A percentile compares a stretch with the other conserved stretches of the same genome.
phyloP scores from a whole-genome alignment of 2,888 invertebrate genomes.

The Acanthoscelides obtectus region DNA sequence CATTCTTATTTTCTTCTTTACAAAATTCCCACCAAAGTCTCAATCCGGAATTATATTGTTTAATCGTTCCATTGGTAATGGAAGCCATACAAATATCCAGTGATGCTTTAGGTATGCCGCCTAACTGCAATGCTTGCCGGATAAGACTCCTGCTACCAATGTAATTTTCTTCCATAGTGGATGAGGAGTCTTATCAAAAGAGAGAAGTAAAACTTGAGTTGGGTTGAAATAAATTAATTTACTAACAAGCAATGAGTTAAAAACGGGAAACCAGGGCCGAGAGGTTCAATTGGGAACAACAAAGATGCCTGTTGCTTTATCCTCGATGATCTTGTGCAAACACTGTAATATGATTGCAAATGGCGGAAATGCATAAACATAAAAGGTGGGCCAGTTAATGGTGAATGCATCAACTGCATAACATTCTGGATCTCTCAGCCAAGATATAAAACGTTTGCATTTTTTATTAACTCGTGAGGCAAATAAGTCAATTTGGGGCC shows the following conservation, averaged over 20 bases:
- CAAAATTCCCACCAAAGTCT: background rate
- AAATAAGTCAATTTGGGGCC: slow-evolving; percentile 8
- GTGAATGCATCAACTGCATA: slow-evolving; percentile 2
- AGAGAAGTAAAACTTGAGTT: slow-evolving; percentile 4
- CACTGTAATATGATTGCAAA: no score
- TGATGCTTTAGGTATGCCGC: slow-evolving; percentile 6
- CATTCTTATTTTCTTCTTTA: background rate
- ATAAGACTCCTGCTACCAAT: slow-evolving; percentile 20
- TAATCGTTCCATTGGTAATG: slow-evolving; percentile 6
- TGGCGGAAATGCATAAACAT: no score
- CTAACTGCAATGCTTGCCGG: slow-evolving; percentile 10
- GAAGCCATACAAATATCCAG: slow-evolving; percentile 13
- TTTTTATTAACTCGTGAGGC: slow-evolving; percentile 9
- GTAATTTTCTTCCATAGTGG: slow-evolving; percentile 8
- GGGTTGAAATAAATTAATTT: slow-evolving; percentile 7
- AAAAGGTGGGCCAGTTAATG: slow-evolving; percentile 4
- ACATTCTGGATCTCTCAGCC: no score
- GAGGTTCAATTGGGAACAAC: slow-evolving; percentile 6
- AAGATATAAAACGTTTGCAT: slow-evolving; percentile 7
- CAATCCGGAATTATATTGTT: no score
- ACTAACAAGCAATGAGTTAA: slow-evolving; percentile 7
- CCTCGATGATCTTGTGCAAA: slow-evolving; percentile 1
- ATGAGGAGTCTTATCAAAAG: slow-evolving; percentile 2
- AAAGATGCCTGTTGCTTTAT: slow-evolving; percentile 1
- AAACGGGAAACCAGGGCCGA: no score